Evolutionary conservation across 2,888 invertebrate genomes (phyloP).

Genomic region (Pyrrhia umbra): DNA sequence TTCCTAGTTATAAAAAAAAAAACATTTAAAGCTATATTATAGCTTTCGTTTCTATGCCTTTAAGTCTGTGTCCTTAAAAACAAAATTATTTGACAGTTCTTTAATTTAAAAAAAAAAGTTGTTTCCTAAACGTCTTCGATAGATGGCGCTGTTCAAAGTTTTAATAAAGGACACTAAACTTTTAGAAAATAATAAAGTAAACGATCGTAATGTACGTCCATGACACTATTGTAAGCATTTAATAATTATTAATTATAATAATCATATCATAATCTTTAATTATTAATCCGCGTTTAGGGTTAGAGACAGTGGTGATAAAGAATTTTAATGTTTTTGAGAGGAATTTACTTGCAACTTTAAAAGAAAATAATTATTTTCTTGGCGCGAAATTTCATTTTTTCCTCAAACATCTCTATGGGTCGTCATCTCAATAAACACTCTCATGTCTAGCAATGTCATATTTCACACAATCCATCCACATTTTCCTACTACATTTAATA

Average conservation of each 20-base stretch:
- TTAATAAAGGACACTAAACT: conserved; percentile 18
- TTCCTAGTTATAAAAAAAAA: conserved; percentile 45
- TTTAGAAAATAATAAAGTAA: conserved; percentile 23
- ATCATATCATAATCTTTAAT: conserved; percentile 54
- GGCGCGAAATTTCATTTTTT: too few relatives aligned
- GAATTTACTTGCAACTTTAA: neutral
- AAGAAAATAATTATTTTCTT: too few relatives aligned
- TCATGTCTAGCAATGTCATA: too few relatives aligned
- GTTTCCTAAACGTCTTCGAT: neutral
- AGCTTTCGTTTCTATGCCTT: conserved; percentile 30
- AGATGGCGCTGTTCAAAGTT: conserved; percentile 28
- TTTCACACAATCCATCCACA: neutral
- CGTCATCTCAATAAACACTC: too few relatives aligned
- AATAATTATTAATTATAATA: conserved; percentile 55
- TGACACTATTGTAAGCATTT: conserved; percentile 63
- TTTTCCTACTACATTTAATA: neutral
- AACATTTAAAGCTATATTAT: conserved; percentile 33
- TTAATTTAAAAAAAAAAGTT: neutral
- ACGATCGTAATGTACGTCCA: conserved; percentile 72
- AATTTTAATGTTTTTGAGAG: neutral
- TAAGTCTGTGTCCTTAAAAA: conserved; percentile 34
- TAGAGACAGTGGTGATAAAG: conserved; percentile 15
- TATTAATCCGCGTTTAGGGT: conserved; percentile 31
- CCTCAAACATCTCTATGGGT: too few relatives aligned
- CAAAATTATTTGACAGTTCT: neutral